A percentile compares a stretch with the other conserved stretches of the same genome.
These are phyloP conservation scores for Calonectris borealis DNA, from an alignment of 2,113 vertebrate species.

Conservation along the genomic window DNA sequence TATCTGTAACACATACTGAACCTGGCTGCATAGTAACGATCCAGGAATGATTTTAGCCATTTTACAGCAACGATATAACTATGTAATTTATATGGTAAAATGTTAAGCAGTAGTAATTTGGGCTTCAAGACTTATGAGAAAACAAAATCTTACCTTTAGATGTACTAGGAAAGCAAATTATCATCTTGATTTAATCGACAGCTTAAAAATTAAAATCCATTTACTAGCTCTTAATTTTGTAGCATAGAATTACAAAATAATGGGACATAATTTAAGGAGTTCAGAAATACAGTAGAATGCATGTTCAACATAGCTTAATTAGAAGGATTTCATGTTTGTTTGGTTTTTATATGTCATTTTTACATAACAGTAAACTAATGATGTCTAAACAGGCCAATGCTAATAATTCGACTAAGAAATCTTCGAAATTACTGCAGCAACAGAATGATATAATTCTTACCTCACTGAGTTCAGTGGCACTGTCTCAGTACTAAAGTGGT, in stretches of 20 bases:
- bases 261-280: not conserved
- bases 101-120: not conserved
- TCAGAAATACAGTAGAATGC: not conserved
- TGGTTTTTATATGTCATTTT: not conserved
- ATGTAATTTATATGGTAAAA: not conserved
- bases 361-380: not conserved
- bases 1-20: not conserved
- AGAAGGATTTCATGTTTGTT: not conserved
- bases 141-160: not conserved
- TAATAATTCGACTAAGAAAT: not conserved
- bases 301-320: not conserved
- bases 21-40: not conserved
- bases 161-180: not conserved
- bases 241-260: not conserved
- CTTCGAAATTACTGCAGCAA: not conserved
- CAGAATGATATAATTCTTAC: not conserved
- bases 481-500: not conserved
- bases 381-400: not conserved
- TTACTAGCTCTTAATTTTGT: not conserved
- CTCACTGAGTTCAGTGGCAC: not conserved
- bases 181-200: not conserved
- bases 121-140: not conserved
- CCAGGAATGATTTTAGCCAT: not conserved
- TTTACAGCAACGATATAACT: not conserved
- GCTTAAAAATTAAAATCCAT: not conserved